Base-by-base conservation (phyloP, 2,797 vertebrate genomes). In the Megaceryle alcyon region DNA sequence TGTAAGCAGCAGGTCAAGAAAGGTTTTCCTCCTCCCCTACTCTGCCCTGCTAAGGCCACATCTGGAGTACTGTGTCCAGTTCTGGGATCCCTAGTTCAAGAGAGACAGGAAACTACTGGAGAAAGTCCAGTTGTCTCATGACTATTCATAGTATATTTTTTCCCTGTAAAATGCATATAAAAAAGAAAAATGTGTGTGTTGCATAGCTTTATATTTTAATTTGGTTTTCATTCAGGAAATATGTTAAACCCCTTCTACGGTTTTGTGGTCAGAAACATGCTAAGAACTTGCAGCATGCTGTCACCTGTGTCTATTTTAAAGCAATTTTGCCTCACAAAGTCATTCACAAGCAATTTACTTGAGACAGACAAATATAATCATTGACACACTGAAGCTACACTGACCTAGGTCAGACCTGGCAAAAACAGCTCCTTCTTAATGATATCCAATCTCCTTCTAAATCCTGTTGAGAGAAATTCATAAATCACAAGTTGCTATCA, bases 401-500 rank as follows among this genome's bases (percentile, higher is more conserved):
- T 95, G 91, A 95, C 91, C 90, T 73, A 77, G 44, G 33, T 82
- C 8, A 44, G 54, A 64, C 56, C 37, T 56, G 88, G 29, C 90
- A 65, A 92, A 96, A 96, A 39, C 76, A 94, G 57, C 33, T 83
- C 43, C 71, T 95, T 92, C 53, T 73, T 92, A 94, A 97, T 91
- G 65, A 91, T 35, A 77, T 56, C 78, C n/a, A 82, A 77, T 93
- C 94, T 96, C 44, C 72, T 79, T 70, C 46, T 90, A 96, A 97
- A 81, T 72, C 39, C n/a, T 39, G 17, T 92, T 94, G 70, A 88
- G 68, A 96, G 41, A 79, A 96, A 93, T 92, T 90, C 51, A 82
- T 95, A 96, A 96, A 97, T 97, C 84, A 92, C 25, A 91, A 81
- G 63, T 85, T 96, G 37, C 43, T 93, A 57, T 77, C 31, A 92